Percentiles rank a stretch among this genome's conserved stretches.
These are phyloP conservation scores for Hirudinaria manillensis DNA, from an alignment of 2,888 invertebrate genomes.

Conservation along the genomic window DNA sequence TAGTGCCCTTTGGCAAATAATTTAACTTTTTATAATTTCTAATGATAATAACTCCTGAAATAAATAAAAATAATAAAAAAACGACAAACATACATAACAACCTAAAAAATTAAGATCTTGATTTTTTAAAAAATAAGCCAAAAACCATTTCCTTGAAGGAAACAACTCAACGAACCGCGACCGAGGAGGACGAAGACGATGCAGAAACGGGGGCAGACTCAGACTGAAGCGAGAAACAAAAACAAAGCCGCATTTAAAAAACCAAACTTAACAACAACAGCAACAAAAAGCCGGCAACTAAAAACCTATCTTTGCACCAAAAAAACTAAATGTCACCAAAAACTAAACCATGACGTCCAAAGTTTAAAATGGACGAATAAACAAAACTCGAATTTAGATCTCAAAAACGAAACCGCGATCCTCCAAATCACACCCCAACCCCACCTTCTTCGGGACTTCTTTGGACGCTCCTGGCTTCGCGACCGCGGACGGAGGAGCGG, in stretches of 20 bases:
- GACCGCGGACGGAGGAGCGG: constrained; percentile 38
- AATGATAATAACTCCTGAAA: neutral
- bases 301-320: neutral
- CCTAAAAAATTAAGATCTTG: too few relatives aligned
- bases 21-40: too few relatives aligned
- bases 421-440: too few relatives aligned
- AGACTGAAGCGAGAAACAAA: neutral
- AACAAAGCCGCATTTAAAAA: neutral
- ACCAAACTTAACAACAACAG: neutral
- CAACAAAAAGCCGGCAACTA: neutral
- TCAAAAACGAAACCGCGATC: neutral
- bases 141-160: neutral
- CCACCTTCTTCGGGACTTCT: neutral
- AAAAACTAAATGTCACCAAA: neutral
- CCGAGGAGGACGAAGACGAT: constrained; percentile 20
- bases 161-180: constrained; percentile 1
- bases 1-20: too few relatives aligned
- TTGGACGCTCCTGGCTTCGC: constrained; percentile 30
- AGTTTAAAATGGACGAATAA: neutral
- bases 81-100: neutral
- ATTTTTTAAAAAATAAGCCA: too few relatives aligned
- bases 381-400: neutral
- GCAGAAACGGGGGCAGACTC: neutral
- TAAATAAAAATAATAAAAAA: neutral
- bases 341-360: neutral